Percentiles rank a stretch among this genome's conserved stretches.
These are phyloP conservation scores for Labeo calbasu DNA, from an alignment of 2,797 vertebrate genomes.

Conservation along the genomic window DNA sequence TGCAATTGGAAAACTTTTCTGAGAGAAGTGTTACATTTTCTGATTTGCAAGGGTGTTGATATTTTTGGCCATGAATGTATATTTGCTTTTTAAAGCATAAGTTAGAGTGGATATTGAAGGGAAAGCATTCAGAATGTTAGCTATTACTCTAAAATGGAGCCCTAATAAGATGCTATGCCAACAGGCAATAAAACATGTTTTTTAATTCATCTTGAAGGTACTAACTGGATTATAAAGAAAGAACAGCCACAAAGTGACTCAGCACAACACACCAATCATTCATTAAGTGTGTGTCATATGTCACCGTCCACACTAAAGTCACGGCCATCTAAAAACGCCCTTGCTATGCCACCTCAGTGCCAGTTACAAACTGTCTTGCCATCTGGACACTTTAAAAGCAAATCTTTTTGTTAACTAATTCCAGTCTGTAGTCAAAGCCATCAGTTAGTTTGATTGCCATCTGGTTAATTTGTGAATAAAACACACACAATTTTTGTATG, in stretches of 20 bases:
- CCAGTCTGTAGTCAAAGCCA: conserved; percentile 69
- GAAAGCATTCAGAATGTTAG: not conserved
- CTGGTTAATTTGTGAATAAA: conserved; percentile 69
- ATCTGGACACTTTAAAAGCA: conserved; percentile 72
- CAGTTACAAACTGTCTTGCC: conserved; percentile 52
- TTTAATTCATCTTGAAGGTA: not conserved
- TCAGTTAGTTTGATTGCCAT: conserved; percentile 73
- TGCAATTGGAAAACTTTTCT: too few species aligned
- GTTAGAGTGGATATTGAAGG: not conserved
- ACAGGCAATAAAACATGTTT: not conserved
- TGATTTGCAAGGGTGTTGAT: too few species aligned
- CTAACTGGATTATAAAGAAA: not conserved
- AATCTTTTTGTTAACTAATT: conserved; percentile 71
- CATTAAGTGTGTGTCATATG: not conserved
- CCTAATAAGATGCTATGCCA: not conserved
- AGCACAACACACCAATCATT: not conserved
- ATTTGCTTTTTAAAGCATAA: not conserved
- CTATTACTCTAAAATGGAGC: not conserved
- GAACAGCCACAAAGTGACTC: not conserved
- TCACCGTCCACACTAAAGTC: not conserved
- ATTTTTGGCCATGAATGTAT: too few species aligned
- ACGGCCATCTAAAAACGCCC: conserved; percentile 44
- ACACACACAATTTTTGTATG: conserved; percentile 64
- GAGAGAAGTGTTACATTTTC: too few species aligned
- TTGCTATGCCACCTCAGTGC: not conserved